Evolutionary conservation across 2,888 invertebrate genomes (phyloP), one percentile per base, ranked within the genome.

Genomic region (Drepanosiphum platanoidis): DNA sequence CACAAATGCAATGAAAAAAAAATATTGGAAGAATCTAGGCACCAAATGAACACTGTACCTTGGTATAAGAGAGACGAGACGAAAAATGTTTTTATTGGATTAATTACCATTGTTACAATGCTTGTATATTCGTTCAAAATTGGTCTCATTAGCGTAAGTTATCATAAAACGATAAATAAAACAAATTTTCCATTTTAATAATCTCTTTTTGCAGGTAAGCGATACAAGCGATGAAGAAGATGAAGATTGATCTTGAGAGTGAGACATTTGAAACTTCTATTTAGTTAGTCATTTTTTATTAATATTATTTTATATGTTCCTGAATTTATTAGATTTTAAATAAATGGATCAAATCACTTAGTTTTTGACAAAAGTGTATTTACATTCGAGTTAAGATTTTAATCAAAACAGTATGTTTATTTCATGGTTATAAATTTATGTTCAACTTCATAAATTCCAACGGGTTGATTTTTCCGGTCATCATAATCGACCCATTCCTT

Each of bases 401-500:
- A 64, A 72, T 22, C 7, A 58, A 3, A 66, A 79, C 9, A 15
- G 32, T 27, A 22, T 13, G 27, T 36, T 86, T 36, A 86, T 77
- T 86, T 86, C 3, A 15, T 71, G 3, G n/a, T 70, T 46, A 82
- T 30, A 75, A 86, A 75, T 42, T 77, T 39, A 70, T 86, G 75
- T 34, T 82, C 18, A 13, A 82, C 27, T 68, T 86, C 82, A 82
- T 82, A 86, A 81, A 86, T 82, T 61, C 86, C 86, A 68, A 86
- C 86, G 15, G 86, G 82, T 27, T 77, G 82, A 27, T 72, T 79
- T 36, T 74, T 15, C 36, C n/a, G 82, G 27, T 82, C 86, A 61
- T 82, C 81, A 82, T 86, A 86, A 46, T 86, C 86, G 18, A 79
- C 82, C 86, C 86, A 86, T 82, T 86, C 86, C 70, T 46, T 82